phyloP scores from a whole-genome alignment of 2,113 vertebrate genomes.

The Pundamilia nyererei region DNA sequence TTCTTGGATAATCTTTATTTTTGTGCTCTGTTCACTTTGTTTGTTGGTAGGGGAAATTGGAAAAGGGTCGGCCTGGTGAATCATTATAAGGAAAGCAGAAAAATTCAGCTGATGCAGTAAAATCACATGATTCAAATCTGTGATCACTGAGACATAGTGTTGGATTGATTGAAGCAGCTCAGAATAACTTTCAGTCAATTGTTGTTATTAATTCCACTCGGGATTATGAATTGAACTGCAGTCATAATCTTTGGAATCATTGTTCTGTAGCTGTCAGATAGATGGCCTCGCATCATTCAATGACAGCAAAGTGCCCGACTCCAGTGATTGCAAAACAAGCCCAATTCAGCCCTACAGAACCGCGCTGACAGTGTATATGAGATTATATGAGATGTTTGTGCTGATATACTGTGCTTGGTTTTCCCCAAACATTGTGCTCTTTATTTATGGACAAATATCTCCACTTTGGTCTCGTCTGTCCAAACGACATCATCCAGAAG shows the following conservation, averaged over 20 bases:
- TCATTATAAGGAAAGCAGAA: background rate
- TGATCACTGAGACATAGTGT: background rate
- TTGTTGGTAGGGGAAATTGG: background rate
- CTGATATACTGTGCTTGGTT: background rate
- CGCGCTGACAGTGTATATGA: rapidly evolving
- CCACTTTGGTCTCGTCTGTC: rapidly evolving
- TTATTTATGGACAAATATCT: background rate
- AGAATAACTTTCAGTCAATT: background rate
- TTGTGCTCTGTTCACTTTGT: background rate
- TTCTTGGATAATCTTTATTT: background rate
- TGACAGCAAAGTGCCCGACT: background rate
- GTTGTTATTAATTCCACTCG: background rate
- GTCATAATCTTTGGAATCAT: background rate
- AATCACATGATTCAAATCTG: background rate
- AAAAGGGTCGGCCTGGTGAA: rapidly evolving
- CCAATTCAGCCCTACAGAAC: background rate
- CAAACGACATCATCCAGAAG: background rate
- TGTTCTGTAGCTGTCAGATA: background rate
- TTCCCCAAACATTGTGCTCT: background rate
- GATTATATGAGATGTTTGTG: background rate
- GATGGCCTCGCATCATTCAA: background rate
- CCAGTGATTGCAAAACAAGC: background rate
- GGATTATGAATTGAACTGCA: background rate
- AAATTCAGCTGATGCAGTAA: background rate
- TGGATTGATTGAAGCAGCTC: background rate